Conservation (phyloP, 1,140 invertebrate species). For the Hirudo medicinalis region DNA sequence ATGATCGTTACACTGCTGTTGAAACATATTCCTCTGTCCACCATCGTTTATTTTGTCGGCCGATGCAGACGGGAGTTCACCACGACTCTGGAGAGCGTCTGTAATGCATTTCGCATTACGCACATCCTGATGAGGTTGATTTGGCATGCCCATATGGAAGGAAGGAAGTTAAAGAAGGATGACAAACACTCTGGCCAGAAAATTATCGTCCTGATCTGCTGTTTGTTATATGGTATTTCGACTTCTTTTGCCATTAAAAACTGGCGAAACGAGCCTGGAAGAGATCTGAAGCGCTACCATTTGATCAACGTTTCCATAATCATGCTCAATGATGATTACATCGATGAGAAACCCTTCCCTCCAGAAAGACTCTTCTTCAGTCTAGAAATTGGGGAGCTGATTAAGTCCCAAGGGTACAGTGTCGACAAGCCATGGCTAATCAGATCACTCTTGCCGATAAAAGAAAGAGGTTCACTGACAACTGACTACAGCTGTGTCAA, state of each 20-base stretch:
- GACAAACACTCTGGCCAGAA: slow-evolving; percentile 15
- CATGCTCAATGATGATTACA: slow-evolving; percentile 16
- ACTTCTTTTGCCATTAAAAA: slow-evolving; percentile 19
- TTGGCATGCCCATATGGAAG: slow-evolving; percentile 23
- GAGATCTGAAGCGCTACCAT: slow-evolving; percentile 5
- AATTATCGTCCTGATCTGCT: slow-evolving; percentile 11
- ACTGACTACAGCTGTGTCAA: neutral
- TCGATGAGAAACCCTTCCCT: neutral
- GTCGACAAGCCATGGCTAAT: slow-evolving; percentile 1
- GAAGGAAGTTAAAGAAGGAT: slow-evolving; percentile 16
- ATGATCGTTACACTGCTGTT: slow-evolving; percentile 16
- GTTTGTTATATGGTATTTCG: slow-evolving; percentile 13
- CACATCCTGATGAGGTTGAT: slow-evolving; percentile 19
- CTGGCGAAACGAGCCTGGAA: slow-evolving; percentile 14
- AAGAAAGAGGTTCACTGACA: no score
- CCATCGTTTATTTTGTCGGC: slow-evolving; percentile 19
- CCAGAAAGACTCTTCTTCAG: neutral
- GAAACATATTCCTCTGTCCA: slow-evolving; percentile 20
- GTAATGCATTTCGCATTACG: slow-evolving; percentile 13
- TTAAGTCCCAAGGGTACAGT: neutral
- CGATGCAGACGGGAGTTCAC: slow-evolving; percentile 15
- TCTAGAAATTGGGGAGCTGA: neutral
- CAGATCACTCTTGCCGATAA: neutral
- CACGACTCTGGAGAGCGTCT: slow-evolving; percentile 12
- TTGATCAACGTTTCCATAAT: slow-evolving; percentile 19